Evolutionary conservation across 2,888 invertebrate species (phyloP), one percentile per base, ranked within the genome.

Genomic region (Eupithecia pulchellata): DNA sequence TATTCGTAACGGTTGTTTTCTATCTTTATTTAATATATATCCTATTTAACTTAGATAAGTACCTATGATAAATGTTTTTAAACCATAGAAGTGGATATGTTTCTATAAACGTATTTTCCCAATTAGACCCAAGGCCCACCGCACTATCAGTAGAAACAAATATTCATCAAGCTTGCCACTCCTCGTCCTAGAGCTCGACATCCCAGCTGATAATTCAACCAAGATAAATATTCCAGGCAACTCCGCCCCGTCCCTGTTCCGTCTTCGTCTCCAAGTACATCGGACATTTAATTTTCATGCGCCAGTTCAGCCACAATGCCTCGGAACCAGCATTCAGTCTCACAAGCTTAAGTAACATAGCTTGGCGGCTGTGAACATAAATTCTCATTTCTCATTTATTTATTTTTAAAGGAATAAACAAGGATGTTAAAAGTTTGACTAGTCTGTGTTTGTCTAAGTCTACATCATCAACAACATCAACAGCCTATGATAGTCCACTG

Each of bases 241-340:
- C 58, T 65, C 66, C 67, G 64, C 62, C 62, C 70, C 47, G 29
- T 61, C 47, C n/a, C 27, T 72, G 71, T 69, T 55, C 58, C 66
- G 63, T 69, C 65, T 68, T 63, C 64, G 65, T 64, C 72, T 74
- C 74, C 77, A 74, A 68, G 77, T 77, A 75, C 76, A 73, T 66
- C 77, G 70, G 82, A 82, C 81, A 81, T 82, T 82, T 82, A 82
- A 82, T 82, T 81, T 82, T 81, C 81, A 81, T 82, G 78, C 78
- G 72, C 78, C 77, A 79, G 81, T 81, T 79, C 79, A 73, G 32
- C 70, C 75, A 79, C 81, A 81, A 79, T 79, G 79, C 74, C 72
- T 74, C 63, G 67, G 70, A 76, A 76, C 74, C 71, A 68, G 73
- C 68, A 77, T 79, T 81, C 79, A 77, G 30, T 66, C 74, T 68